These are phyloP conservation scores for Drosophila pectinifera DNA, from an alignment of 1,140 invertebrate genomes.

Conservation along the genomic window DNA sequence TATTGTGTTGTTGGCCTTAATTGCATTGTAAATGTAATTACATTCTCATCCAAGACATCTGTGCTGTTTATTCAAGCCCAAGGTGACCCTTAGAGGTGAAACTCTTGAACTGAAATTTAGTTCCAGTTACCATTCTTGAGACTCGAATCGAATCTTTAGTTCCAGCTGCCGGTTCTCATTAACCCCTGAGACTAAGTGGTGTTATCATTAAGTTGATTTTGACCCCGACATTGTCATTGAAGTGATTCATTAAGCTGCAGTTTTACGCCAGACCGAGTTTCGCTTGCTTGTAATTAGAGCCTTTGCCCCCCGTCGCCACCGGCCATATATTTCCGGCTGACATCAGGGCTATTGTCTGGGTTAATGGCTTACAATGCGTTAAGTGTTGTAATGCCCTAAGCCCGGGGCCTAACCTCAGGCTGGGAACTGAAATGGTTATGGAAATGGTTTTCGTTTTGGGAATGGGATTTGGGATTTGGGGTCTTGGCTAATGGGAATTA, in stretches of 20 bases:
- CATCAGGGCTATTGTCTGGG: constrained; percentile 51
- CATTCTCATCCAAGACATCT: constrained; percentile 8
- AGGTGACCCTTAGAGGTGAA: constrained; percentile 11
- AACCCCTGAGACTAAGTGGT: constrained; percentile 19
- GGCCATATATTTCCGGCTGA: constrained; percentile 47
- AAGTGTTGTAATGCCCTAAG: constrained; percentile 43
- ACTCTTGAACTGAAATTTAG: neutral
- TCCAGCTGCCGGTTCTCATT: constrained; percentile 36
- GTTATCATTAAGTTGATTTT: constrained; percentile 41
- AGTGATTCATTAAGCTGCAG: constrained; percentile 64
- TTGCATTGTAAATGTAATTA: constrained; percentile 13
- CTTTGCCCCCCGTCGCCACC: constrained; percentile 9
- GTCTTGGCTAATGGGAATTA: constrained; percentile 24
- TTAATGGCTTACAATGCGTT: constrained; percentile 63
- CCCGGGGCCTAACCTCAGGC: neutral
- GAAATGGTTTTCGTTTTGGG: constrained; percentile 12
- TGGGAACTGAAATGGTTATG: neutral
- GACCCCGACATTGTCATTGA: constrained; percentile 65
- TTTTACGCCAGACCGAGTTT: constrained; percentile 54
- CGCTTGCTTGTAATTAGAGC: constrained; percentile 60
- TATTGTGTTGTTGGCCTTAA: neutral
- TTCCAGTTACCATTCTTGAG: constrained; percentile 12
- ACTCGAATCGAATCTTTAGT: constrained; percentile 1
- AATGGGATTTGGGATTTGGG: neutral
- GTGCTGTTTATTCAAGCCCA: neutral